Evolutionary conservation across 2,113 vertebrate genomes (phyloP).

Genomic region (Pantherophis guttatus): DNA sequence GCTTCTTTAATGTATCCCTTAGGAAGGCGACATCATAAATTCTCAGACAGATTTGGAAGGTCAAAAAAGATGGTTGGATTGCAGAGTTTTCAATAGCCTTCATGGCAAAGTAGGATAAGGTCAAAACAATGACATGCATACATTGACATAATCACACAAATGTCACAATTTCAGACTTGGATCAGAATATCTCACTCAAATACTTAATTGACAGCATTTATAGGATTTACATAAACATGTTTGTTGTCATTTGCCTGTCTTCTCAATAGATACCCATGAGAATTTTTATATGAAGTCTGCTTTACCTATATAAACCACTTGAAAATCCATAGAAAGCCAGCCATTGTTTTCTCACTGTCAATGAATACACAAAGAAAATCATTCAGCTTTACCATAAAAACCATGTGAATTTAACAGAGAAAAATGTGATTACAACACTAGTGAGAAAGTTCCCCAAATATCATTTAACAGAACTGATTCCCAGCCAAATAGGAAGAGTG

Average conservation of each 20-base stretch:
- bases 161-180: background rate
- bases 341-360: rapidly evolving
- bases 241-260: background rate
- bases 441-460: background rate
- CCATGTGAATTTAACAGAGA: background rate
- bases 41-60: background rate
- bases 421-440: background rate
- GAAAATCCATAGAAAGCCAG: background rate
- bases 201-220: background rate
- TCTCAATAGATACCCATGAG: background rate
- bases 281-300: background rate
- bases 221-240: background rate
- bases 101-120: background rate
- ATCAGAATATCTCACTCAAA: background rate
- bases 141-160: background rate
- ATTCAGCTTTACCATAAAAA: background rate
- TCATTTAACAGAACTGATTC: background rate
- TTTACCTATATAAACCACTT: background rate
- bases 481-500: constrained; percentile 28
- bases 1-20: background rate
- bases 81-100: background rate
- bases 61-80: background rate
- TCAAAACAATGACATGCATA: background rate
- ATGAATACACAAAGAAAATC: rapidly evolving
- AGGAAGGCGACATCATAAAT: background rate